Base-by-base conservation (phyloP, 2,797 vertebrate genomes). In the Ataeniobius toweri region DNA sequence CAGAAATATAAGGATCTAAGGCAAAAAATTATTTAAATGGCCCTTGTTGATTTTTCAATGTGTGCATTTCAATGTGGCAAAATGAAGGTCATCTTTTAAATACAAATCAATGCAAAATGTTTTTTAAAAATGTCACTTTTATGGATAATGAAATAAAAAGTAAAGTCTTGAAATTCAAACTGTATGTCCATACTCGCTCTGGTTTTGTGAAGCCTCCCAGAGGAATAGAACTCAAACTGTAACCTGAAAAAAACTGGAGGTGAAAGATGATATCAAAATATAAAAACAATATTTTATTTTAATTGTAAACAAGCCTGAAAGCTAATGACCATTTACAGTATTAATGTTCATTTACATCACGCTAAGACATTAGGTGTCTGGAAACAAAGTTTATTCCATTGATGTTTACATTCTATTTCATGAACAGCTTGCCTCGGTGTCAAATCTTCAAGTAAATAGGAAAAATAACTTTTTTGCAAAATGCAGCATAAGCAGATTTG, bases 401-500 rank as follows among this genome's bases (percentile, higher is more conserved):
- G n/a, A n/a, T 16, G 22, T 44, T n/a, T 41, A 13, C 67, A 46
- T 6, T 68, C 36, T 9, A 68, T 41, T n/a, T 44, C 41, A 44
- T 68, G 67, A 22, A 68, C 67, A 44, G 41, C 39, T 46, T 46
- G 20, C 5, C 39, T 6, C n/a, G 41, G 39, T n/a, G n/a, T 69
- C 24, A 69, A 69, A 46, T 69, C 22, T n/a, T 46, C 22, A 46
- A 24, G 24, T 6, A 12, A 46, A 44, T 41, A 44, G 65, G 13
- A 46, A 46, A 65, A 65, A 65, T 20, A 22, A 46, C 22, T 46
- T 26, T 26, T 26, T 31, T 18, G 51, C 31, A 73, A 73, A 70
- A 58, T 76, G 36, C 44, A 36, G 41, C 36, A 39, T 55, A 53
- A 76, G 61, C 46, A 41, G 58, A 39, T 76, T 55, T 61, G 24